phyloP scores from a whole-genome alignment of 2,888 invertebrate species.

The Cephus spinipes region DNA sequence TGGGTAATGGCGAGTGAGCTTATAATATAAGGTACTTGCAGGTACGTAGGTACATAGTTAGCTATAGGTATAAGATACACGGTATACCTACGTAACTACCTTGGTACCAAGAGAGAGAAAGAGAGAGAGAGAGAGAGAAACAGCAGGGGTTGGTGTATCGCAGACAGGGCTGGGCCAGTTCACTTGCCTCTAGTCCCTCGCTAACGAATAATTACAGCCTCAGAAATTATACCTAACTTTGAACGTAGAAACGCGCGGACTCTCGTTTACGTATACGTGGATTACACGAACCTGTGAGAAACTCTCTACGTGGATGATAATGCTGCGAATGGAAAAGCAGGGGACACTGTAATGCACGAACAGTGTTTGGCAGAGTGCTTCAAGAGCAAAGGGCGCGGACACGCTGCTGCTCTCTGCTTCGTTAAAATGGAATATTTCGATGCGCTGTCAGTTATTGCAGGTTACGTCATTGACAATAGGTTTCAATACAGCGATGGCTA shows the following conservation, averaged over 20 bases:
- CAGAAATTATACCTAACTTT: slow-evolving; percentile 36
- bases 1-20: slow-evolving; percentile 39
- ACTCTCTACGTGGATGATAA: slow-evolving; percentile 30
- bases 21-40: slow-evolving; percentile 33
- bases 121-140: no score
- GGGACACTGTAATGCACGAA: slow-evolving; percentile 48
- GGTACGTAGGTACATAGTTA: slow-evolving; percentile 28
- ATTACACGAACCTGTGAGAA: slow-evolving; percentile 6
- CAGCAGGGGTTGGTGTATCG: slow-evolving; percentile 13
- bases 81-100: not conserved
- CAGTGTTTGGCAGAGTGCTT: slow-evolving; percentile 41
- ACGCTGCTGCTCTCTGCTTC: slow-evolving; percentile 3
- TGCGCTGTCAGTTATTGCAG: not conserved
- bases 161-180: slow-evolving; percentile 2
- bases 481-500: not conserved
- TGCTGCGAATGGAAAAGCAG: slow-evolving; percentile 29
- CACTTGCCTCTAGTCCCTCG: slow-evolving; percentile 27
- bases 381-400: slow-evolving; percentile 6
- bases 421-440: slow-evolving; percentile 3
- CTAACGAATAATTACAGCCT: slow-evolving; percentile 54
- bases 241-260: slow-evolving; percentile 11
- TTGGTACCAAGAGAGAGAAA: not conserved
- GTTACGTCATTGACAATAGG: not conserved
- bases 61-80: not conserved
- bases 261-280: not conserved